These are phyloP conservation scores for Apotomis betuletana DNA, from an alignment of 2,888 invertebrate genomes.

Conservation along the genomic window DNA sequence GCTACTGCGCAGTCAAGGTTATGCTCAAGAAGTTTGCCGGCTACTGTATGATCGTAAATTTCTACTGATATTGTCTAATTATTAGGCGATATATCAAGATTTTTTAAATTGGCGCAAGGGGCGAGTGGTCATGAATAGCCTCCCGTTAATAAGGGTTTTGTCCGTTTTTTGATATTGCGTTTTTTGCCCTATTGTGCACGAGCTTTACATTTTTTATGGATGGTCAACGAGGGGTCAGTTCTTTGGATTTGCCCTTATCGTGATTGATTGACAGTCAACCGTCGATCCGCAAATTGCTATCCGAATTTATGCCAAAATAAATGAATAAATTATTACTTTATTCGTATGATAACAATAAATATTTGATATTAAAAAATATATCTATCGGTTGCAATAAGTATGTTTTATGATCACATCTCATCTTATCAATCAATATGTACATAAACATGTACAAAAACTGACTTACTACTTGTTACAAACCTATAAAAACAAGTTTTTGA, in stretches of 20 bases:
- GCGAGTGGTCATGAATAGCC: constrained; percentile 59
- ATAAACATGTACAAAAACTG: no score
- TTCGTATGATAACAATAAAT: background rate
- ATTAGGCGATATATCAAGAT: constrained; percentile 52
- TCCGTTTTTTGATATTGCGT: constrained; percentile 63
- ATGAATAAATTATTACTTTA: constrained; percentile 44
- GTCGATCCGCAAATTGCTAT: constrained; percentile 73
- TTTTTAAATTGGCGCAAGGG: constrained; percentile 57
- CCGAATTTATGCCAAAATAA: constrained; percentile 57
- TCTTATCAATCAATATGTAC: no score
- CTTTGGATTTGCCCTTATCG: constrained; percentile 63
- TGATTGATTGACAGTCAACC: constrained; percentile 81
- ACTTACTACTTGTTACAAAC: no score
- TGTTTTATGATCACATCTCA: no score
- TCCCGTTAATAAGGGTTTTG: constrained; percentile 70
- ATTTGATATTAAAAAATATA: no score
- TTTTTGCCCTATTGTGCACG: constrained; percentile 56
- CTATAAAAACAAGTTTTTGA: no score
- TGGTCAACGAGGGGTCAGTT: constrained; percentile 82
- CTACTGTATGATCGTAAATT: no score
- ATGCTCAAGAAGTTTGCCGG: no score
- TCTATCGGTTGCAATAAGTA: no score
- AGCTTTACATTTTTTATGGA: constrained; percentile 61
- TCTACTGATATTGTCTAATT: no score
- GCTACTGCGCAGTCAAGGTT: no score